A percentile compares a stretch with the other conserved stretches of the same genome.
These are phyloP conservation scores for Tinea pellionella DNA, from an alignment of 2,888 invertebrate species.

Conservation along the genomic window DNA sequence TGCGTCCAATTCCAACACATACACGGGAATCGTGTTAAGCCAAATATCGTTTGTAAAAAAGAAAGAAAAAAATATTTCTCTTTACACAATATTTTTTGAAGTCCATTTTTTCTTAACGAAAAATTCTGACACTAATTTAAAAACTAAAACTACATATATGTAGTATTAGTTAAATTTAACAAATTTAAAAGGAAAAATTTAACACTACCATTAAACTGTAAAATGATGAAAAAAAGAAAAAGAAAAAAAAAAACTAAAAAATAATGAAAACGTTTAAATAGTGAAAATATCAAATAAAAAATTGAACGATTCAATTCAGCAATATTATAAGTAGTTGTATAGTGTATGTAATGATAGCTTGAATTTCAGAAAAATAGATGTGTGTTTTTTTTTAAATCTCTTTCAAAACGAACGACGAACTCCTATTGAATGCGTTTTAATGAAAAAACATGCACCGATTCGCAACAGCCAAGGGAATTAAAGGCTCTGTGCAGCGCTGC, in stretches of 20 bases:
- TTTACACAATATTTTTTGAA: too few relatives aligned
- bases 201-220: too few relatives aligned
- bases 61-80: too few relatives aligned
- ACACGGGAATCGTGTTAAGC: neutral
- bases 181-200: too few relatives aligned
- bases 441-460: slow-evolving; percentile 69
- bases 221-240: too few relatives aligned
- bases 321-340: neutral
- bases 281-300: neutral
- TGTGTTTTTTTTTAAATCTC: slow-evolving; percentile 63
- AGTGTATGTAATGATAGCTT: neutral
- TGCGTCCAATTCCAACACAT: neutral
- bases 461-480: slow-evolving; percentile 68
- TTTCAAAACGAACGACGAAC: slow-evolving; percentile 63
- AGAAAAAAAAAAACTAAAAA: too few relatives aligned
- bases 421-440: slow-evolving; percentile 69
- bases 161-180: too few relatives aligned
- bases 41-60: too few relatives aligned
- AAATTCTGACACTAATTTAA: too few relatives aligned
- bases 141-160: too few relatives aligned
- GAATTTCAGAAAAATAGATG: slow-evolving; percentile 45
- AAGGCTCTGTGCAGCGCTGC: slow-evolving; percentile 47
- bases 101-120: too few relatives aligned
- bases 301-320: neutral
- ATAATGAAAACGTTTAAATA: too few relatives aligned